Conservation (phyloP, 2,888 invertebrate species). For the Strigamia transsilvanica region DNA sequence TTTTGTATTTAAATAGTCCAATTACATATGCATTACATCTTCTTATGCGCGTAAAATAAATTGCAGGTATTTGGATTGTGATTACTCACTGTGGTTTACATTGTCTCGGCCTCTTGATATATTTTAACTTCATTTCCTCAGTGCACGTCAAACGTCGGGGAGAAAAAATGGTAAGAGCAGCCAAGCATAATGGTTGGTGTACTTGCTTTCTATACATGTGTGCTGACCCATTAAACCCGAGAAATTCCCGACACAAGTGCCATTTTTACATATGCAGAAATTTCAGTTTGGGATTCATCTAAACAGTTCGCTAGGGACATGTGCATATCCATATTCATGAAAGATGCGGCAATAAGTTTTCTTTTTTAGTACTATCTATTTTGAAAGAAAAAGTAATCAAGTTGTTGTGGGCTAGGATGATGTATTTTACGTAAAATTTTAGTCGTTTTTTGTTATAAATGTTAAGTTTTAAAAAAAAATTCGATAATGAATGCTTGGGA, state of each 20-base stretch:
- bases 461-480: background rate
- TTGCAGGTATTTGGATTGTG: background rate
- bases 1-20: no score
- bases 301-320: constrained; percentile 30
- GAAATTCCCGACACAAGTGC: constrained; percentile 31
- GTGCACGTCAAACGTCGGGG: background rate
- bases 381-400: constrained; percentile 1
- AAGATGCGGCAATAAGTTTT: constrained; percentile 19
- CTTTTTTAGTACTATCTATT: background rate
- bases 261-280: constrained; percentile 41
- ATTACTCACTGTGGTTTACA: constrained; percentile 7
- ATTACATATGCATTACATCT: no score
- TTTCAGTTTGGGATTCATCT: constrained; percentile 29
- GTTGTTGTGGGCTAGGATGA: background rate
- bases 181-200: constrained; percentile 40
- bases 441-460: background rate
- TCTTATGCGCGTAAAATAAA: background rate
- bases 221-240: constrained; percentile 40
- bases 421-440: background rate
- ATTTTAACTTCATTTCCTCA: background rate
- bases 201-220: constrained; percentile 40
- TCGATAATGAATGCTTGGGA: constrained; percentile 17
- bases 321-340: constrained; percentile 24
- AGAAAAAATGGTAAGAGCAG: background rate
- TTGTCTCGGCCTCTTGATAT: background rate